Conservation (phyloP, 2,113 vertebrate genomes). For the Rostratula benghalensis region DNA sequence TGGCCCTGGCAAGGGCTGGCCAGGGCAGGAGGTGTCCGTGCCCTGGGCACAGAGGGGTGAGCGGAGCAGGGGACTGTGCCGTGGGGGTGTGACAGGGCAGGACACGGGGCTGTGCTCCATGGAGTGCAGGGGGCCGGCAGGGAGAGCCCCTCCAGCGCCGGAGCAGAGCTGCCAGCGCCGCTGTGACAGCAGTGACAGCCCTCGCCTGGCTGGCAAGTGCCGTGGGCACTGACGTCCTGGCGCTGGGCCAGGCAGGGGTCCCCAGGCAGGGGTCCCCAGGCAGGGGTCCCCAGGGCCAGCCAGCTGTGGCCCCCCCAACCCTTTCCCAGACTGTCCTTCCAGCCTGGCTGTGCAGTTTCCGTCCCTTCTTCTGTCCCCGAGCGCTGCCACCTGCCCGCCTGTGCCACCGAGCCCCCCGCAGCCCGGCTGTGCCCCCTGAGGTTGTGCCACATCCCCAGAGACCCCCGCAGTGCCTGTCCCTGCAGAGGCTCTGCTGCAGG, state of each 20-base stretch:
- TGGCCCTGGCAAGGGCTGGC: too few relatives aligned
- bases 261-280: neutral
- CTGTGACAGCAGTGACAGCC: neutral
- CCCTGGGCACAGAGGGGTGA: too few relatives aligned
- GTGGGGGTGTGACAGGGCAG: too few relatives aligned
- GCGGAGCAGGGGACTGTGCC: too few relatives aligned
- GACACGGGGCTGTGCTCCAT: too few relatives aligned
- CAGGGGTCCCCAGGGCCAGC: too few relatives aligned
- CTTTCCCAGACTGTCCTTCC: fast-evolving
- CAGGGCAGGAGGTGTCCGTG: too few relatives aligned
- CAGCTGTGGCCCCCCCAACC: neutral
- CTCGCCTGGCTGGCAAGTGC: neutral
- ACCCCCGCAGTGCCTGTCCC: fast-evolving
- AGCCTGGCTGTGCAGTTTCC: neutral
- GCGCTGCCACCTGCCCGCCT: neutral
- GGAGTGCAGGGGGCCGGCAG: too few relatives aligned
- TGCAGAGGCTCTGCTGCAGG: neutral
- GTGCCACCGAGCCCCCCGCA: neutral
- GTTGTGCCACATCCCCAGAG: fast-evolving
- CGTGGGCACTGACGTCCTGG: fast-evolving
- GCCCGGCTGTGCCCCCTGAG: neutral
- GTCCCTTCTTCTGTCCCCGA: fast-evolving
- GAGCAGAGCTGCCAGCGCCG: neutral
- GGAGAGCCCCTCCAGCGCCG: neutral
- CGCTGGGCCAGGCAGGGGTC: neutral